Conservation (phyloP, 1,140 invertebrate genomes). For the Streblospio benedicti region DNA sequence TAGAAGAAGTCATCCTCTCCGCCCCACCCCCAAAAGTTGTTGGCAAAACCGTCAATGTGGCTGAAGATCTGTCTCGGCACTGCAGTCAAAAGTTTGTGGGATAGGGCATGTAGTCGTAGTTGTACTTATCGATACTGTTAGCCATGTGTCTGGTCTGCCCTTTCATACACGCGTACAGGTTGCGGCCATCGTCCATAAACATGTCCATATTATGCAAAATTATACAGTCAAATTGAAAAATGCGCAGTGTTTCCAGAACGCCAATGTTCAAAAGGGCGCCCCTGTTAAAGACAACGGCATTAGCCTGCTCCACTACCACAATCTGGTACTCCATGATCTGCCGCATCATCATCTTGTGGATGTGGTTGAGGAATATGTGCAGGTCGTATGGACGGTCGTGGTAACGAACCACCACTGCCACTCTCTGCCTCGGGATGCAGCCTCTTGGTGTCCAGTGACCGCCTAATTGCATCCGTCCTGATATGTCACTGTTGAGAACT, state of each 20-base stretch:
- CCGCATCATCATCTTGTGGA: conserved; percentile 78
- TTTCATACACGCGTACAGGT: too few species aligned
- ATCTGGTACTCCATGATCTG: conserved; percentile 82
- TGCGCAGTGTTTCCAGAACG: conserved; percentile 35
- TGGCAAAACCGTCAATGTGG: conserved; percentile 86
- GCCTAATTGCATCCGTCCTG: background rate
- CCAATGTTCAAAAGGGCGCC: conserved; percentile 43
- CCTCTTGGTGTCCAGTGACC: background rate
- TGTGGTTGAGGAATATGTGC: conserved; percentile 67
- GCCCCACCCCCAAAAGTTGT: conserved; percentile 69
- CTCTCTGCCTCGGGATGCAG: background rate
- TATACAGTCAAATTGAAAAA: conserved; percentile 37
- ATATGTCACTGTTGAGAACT: too few species aligned
- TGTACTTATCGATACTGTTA: conserved; percentile 1
- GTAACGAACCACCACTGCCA: conserved; percentile 81
- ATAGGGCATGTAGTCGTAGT: conserved; percentile 4
- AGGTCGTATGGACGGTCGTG: conserved; percentile 72
- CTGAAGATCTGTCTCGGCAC: too few species aligned
- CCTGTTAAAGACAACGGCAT: conserved; percentile 29
- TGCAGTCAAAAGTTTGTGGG: too few species aligned
- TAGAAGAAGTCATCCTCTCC: conserved; percentile 41
- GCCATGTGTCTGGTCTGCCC: conserved; percentile 3
- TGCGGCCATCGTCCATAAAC: conserved; percentile 38
- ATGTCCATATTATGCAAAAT: conserved; percentile 45
- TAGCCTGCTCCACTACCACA: conserved; percentile 75